A percentile compares a stretch with the other conserved stretches of the same genome.
Conservation (phyloP, 2,797 vertebrate species). For the Pseudochaenichthys georgianus region DNA sequence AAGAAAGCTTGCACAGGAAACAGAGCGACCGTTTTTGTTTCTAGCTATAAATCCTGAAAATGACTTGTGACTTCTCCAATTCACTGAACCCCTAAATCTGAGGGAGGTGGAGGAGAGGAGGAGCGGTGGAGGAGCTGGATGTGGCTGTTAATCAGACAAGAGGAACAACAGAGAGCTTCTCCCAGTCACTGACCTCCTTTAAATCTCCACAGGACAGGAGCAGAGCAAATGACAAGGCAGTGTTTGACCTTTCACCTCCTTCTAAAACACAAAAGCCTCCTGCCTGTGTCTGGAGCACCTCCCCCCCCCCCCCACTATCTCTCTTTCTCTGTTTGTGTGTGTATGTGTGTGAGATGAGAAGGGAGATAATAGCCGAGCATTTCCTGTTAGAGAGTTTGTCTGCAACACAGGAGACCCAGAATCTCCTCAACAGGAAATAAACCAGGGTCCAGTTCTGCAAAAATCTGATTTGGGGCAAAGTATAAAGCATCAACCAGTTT, state of each 20-base stretch:
- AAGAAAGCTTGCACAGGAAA: constrained; percentile 55
- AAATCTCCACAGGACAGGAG: constrained; percentile 58
- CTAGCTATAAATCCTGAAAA: constrained; percentile 43
- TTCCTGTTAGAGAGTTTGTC: constrained; percentile 59
- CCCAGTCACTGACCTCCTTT: constrained; percentile 52
- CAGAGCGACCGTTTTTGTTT: constrained; percentile 22
- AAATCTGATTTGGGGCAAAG: neutral
- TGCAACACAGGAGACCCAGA: constrained; percentile 27
- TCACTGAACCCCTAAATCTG: constrained; percentile 43
- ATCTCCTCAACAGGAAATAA: constrained; percentile 19
- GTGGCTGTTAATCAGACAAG: constrained; percentile 52
- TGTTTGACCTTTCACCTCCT: constrained; percentile 67
- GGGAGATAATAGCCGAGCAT: constrained; percentile 60
- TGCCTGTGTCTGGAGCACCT: constrained; percentile 4
- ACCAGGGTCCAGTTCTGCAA: constrained; percentile 7
- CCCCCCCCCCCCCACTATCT: neutral
- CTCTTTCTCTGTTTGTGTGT: constrained; percentile 14
- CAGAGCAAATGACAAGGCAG: constrained; percentile 48
- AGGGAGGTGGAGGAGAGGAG: constrained; percentile 18
- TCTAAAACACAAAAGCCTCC: constrained; percentile 60
- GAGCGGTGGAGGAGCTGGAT: constrained; percentile 20
- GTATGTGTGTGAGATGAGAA: constrained; percentile 27
- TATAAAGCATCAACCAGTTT: neutral
- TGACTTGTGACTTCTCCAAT: constrained; percentile 37
- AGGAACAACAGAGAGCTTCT: constrained; percentile 52